Percentiles rank a stretch among this genome's conserved stretches.
Conservation (phyloP, 2,113 vertebrate genomes). For the Alexandromys fortis region DNA sequence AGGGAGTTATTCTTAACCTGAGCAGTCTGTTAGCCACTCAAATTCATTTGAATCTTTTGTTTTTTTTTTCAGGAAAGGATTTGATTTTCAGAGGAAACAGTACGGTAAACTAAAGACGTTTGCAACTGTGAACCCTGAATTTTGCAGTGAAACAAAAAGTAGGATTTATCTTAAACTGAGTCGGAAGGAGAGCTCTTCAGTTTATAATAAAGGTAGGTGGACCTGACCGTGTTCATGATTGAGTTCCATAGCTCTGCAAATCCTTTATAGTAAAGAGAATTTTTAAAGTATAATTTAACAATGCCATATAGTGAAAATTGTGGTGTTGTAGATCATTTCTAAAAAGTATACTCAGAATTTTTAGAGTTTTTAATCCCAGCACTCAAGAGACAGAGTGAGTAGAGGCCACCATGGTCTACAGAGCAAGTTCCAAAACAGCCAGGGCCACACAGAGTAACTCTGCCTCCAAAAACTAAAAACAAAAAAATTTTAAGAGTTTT, state of each 20-base stretch:
- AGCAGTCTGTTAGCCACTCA: background rate
- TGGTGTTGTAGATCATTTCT: background rate
- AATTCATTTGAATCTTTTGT: conserved; percentile 26
- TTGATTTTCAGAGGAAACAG: conserved; percentile 81
- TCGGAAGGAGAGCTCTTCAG: conserved; percentile 86
- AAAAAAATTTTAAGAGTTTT: background rate
- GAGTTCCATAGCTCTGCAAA: background rate
- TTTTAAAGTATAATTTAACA: conserved; percentile 9
- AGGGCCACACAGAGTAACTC: background rate
- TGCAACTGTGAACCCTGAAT: conserved; percentile 61
- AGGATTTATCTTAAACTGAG: conserved; percentile 89
- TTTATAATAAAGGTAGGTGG: conserved; percentile 87
- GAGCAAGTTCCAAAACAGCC: background rate
- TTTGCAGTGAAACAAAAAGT: conserved; percentile 81
- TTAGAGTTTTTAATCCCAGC: background rate
- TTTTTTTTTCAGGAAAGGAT: conserved; percentile 83
- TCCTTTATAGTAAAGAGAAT: conserved; percentile 11
- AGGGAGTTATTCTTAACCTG: background rate
- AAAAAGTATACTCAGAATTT: background rate
- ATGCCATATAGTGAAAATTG: background rate
- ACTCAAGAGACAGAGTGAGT: background rate
- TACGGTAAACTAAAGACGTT: conserved; percentile 84
- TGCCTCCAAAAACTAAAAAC: background rate
- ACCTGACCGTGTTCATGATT: background rate
- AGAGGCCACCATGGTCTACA: background rate